These are phyloP conservation scores for Podarcis raffonei DNA, from an alignment of 2,113 vertebrate genomes.

Conservation along the genomic window DNA sequence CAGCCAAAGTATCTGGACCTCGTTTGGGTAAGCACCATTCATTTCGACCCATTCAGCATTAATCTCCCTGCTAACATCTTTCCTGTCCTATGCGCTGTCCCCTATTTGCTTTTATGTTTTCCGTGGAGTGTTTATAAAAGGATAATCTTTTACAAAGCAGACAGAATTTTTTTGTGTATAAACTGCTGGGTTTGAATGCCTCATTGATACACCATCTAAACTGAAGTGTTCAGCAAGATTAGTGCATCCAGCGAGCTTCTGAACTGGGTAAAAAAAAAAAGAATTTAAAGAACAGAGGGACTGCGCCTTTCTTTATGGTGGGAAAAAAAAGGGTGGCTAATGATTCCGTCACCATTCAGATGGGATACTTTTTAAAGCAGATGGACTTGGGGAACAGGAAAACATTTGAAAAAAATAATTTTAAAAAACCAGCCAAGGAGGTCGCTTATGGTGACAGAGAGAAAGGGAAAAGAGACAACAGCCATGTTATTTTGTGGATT, in stretches of 20 bases:
- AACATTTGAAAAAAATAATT: slow-evolving; percentile 58
- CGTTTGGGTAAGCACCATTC: slow-evolving; percentile 85
- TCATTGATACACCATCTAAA: slow-evolving; percentile 85
- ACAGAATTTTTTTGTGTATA: slow-evolving; percentile 86
- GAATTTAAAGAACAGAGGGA: slow-evolving; percentile 65
- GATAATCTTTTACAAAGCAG: slow-evolving; percentile 90
- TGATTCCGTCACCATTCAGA: slow-evolving; percentile 73
- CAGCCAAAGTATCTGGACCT: slow-evolving; percentile 86
- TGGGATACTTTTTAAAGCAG: slow-evolving; percentile 79
- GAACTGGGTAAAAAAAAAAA: slow-evolving; percentile 79
- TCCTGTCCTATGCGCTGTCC: slow-evolving; percentile 84
- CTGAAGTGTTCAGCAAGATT: slow-evolving; percentile 86
- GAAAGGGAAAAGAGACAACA: slow-evolving; percentile 40
- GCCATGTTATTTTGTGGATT: slow-evolving; percentile 38
- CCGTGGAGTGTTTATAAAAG: slow-evolving; percentile 86
- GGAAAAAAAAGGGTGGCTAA: slow-evolving; percentile 66
- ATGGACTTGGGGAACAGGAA: slow-evolving; percentile 79
- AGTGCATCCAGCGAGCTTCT: slow-evolving; percentile 77
- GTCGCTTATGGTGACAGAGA: slow-evolving; percentile 48
- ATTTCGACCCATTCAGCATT: slow-evolving; percentile 86
- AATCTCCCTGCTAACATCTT: slow-evolving; percentile 90
- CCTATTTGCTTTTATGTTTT: slow-evolving; percentile 87
- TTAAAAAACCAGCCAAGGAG: slow-evolving; percentile 44
- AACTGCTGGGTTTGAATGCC: slow-evolving; percentile 83
- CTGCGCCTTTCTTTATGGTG: slow-evolving; percentile 69